Base-by-base conservation (phyloP, 2,113 vertebrate genomes). In the Callipepla californica region DNA sequence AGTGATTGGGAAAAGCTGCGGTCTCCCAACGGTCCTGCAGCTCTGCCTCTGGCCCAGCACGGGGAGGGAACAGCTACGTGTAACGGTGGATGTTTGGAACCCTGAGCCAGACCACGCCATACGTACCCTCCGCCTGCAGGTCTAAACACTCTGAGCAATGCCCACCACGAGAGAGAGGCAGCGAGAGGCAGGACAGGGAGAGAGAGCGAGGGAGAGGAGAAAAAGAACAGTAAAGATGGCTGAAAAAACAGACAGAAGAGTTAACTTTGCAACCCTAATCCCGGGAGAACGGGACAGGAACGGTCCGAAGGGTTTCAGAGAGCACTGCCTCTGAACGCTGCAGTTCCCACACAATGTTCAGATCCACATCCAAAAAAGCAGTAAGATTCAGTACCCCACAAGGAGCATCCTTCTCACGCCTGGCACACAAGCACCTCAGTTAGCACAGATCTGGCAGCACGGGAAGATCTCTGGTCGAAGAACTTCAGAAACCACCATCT, bases 121-220 rank as follows among this genome's bases (percentile, higher is more conserved):
- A 97, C 97, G 22, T 97, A 97, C 97, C 97, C 96, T 90, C 83
- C 34, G 86, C 10, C 73, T 85, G 96, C 95, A 91, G 96, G 95
- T 93, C 94, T 97, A 94, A 97, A 93, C 22, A 94, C 93, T 96
- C 97, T 97, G 97, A 96, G 94, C 87, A 93, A 92, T 47, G 78
- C 91, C 96, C 94, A 48, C 51, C 83, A 94, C 85, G 45, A 92
- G 65, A 76, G 61, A 91, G 59, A 55, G 82, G 63, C 81, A 58
- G 70, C 57, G 55, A 87, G 50, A 78, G 61, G 67, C 81, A 66
- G 80, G 18, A 23, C 0, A 7, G 84, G 38, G 10, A 74, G 81
- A 67, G 26, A 74, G 26, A 74, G 81, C 44, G 58, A 51, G 68
- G 67, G 47, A 30, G 84, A 80, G 89, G 67, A 94, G 65, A 85